A percentile compares a stretch with the other conserved stretches of the same genome.
Evolutionary conservation across 23 tunicate species (phyloP).

Genomic region (Halocynthia roretzi): DNA sequence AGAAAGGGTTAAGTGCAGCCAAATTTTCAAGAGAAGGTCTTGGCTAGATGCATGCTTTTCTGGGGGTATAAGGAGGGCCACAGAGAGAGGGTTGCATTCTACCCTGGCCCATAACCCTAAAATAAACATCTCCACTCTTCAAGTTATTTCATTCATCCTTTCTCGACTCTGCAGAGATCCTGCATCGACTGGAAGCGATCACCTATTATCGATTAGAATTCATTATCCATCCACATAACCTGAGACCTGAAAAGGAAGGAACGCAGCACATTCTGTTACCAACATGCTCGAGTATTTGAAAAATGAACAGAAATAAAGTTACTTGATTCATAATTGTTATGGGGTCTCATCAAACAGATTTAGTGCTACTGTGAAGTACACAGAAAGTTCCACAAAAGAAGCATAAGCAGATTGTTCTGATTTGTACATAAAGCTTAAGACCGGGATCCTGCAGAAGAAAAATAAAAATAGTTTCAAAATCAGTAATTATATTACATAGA

Average conservation of each 20-base stretch:
- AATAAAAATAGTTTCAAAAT: too few relatives aligned
- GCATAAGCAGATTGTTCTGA: too few relatives aligned
- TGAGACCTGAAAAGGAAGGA: neutral
- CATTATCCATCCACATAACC: slow-evolving; percentile 12
- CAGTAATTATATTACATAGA: too few relatives aligned
- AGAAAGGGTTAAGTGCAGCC: neutral
- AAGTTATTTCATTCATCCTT: slow-evolving; percentile 7
- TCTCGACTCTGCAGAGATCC: slow-evolving; percentile 13
- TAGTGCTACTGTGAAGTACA: too few relatives aligned
- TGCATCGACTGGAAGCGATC: slow-evolving; percentile 9
- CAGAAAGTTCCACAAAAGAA: too few relatives aligned
- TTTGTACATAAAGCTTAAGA: too few relatives aligned
- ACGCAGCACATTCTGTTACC: neutral
- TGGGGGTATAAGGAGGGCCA: neutral
- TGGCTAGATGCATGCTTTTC: neutral
- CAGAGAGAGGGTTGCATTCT: too few relatives aligned
- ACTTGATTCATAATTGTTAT: too few relatives aligned
- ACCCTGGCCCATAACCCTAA: neutral
- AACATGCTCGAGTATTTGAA: neutral
- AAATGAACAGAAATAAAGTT: too few relatives aligned
- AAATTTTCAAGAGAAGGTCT: too few relatives aligned
- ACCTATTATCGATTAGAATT: slow-evolving; percentile 1
- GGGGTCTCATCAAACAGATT: too few relatives aligned
- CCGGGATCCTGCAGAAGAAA: too few relatives aligned
- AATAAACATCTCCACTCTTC: slow-evolving; percentile 8